phyloP scores from a whole-genome alignment of 2,113 vertebrate species.

The Plecturocebus donacophilus region DNA sequence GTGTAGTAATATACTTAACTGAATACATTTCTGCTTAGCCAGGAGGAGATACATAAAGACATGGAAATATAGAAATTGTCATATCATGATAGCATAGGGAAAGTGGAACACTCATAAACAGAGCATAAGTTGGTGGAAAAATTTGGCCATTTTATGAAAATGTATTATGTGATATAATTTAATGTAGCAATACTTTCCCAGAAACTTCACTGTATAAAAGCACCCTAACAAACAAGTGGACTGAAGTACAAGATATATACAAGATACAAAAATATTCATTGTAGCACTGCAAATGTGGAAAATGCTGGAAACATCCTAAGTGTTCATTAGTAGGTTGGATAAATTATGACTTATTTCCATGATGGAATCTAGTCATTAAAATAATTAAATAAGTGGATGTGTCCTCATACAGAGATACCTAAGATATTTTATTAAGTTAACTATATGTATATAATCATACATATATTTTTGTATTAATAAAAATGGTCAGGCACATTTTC shows the following conservation, averaged over 20 bases:
- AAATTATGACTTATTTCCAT: not conserved
- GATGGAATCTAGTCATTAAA: not conserved
- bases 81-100: not conserved
- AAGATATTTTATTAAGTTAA: conserved; percentile 41
- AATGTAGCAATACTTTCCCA: conserved; percentile 22
- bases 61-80: not conserved
- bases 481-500: not conserved
- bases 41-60: conserved; percentile 43
- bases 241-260: not conserved
- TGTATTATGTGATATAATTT: not conserved
- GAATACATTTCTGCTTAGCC: conserved; percentile 46
- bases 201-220: conserved; percentile 21
- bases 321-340: conserved; percentile 2
- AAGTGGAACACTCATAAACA: conserved; percentile 26
- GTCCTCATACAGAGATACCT: not conserved
- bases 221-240: conserved; percentile 7
- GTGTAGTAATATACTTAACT: conserved; percentile 34
- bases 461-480: conserved; percentile 1
- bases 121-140: not conserved
- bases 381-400: conserved; percentile 3
- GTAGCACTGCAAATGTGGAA: conserved; percentile 4
- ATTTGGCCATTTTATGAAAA: conserved; percentile 44
- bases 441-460: not conserved
- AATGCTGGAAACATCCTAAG: conserved; percentile 25
- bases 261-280: conserved; percentile 2